Evolutionary conservation across 2,888 invertebrate species (phyloP), one percentile per base, ranked within the genome.

Genomic region (Gnatocerus cornutus): DNA sequence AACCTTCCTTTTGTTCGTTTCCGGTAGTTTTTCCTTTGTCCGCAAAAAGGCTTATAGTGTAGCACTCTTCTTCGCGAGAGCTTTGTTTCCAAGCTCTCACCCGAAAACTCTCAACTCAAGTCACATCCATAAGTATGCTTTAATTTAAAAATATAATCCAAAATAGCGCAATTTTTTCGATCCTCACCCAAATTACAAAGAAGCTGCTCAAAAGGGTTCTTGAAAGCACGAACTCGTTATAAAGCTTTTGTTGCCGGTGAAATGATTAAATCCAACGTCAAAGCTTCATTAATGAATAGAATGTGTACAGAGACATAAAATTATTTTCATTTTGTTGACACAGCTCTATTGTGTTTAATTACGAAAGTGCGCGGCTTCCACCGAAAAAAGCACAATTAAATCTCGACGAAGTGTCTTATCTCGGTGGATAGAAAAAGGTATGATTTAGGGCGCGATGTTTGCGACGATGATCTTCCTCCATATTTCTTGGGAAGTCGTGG

Each of bases 111-210:
- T 59, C 14, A 30, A 74, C 71, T 59, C 33, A 30, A 74, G 71
- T 67, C 69, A 75, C 73, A 71, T 46, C 46, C 39, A 13, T 33
- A 69, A 76, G 74, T 61, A 69, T 67, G 46, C 77, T 77, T 65
- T 58, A 75, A 71, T 71, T 74, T 70, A 71, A 71, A 74, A 76
- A 74, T 74, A 73, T 68, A 71, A 75, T 77, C 71, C 48, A 33
- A 48, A 56, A 16, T 37, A 27, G 46, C 46, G 37, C 10, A 9
- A 33, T 65, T 30, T 48, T 59, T 45, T 37, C n/a, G n/a, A 62
- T 50, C 50, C 46, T 30, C 33, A 10, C 10, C 14, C 27, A 16
- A 37, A 39, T 37, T 52, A 52, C 33, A 30, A 33, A 39, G 29
- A 48, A n/a, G 8, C n/a, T 6, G 8, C 45, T 5, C 4, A 43